Conservation (phyloP, 1,140 invertebrate species). For the Hycleus cichorii region DNA sequence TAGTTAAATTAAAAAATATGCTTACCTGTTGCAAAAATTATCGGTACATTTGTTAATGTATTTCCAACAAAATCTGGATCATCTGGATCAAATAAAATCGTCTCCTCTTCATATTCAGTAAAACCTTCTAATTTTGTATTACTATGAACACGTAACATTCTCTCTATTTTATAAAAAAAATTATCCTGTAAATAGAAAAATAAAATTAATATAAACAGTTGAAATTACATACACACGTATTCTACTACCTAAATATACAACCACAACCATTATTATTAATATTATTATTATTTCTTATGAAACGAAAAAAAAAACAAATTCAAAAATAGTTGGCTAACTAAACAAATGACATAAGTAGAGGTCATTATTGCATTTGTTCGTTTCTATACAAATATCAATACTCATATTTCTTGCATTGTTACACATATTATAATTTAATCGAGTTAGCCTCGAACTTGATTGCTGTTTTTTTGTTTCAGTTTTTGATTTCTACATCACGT, state of each 20-base stretch:
- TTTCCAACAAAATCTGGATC: slow-evolving; percentile 34
- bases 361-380: slow-evolving; percentile 1
- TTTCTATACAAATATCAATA: background rate
- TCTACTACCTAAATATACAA: too few species aligned
- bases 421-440: background rate
- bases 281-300: background rate
- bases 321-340: background rate
- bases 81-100: slow-evolving; percentile 34
- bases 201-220: background rate
- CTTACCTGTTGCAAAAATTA: slow-evolving; percentile 2
- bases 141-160: slow-evolving; percentile 36
- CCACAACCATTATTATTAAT: too few species aligned
- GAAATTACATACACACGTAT: too few species aligned
- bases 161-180: slow-evolving; percentile 3
- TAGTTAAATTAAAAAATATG: too few species aligned
- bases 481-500: too few species aligned
- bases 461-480: too few species aligned
- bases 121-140: slow-evolving; percentile 29
- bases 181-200: background rate
- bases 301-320: background rate
- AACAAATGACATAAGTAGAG: background rate
- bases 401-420: background rate
- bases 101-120: slow-evolving; percentile 36
- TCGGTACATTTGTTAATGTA: slow-evolving; percentile 1
- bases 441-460: too few species aligned